Percentiles rank a stretch among this genome's conserved stretches.
phyloP scores from a whole-genome alignment of 2,797 vertebrate species.

The Pipistrellus nathusii region DNA sequence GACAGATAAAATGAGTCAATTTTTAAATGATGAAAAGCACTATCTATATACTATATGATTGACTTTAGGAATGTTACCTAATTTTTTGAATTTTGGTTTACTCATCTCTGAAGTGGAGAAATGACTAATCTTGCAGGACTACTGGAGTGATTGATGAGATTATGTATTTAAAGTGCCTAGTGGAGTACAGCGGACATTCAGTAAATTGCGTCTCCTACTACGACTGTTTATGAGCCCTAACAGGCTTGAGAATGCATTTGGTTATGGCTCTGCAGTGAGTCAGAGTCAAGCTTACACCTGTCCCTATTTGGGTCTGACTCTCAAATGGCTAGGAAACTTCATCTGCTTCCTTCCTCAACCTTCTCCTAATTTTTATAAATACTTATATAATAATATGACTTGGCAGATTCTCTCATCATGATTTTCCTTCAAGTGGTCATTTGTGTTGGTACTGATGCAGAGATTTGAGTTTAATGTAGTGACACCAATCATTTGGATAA shows the following conservation, averaged over 20 bases:
- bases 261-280: background rate
- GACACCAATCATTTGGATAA: background rate
- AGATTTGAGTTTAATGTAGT: background rate
- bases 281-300: background rate
- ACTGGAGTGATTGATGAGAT: background rate
- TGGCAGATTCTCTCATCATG: background rate
- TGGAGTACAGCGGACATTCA: background rate
- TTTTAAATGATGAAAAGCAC: background rate
- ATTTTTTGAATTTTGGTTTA: slow-evolving; percentile 32
- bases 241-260: background rate
- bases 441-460: background rate
- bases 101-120: background rate
- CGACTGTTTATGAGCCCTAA: background rate
- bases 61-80: background rate
- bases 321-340: background rate
- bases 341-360: slow-evolving; percentile 58
- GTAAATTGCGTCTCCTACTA: background rate
- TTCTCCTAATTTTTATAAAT: slow-evolving; percentile 76
- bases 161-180: background rate
- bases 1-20: background rate
- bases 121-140: background rate
- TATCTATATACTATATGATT: background rate
- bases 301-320: background rate
- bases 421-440: background rate
- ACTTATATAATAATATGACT: slow-evolving; percentile 4